phyloP scores from a whole-genome alignment of 2,888 invertebrate genomes.

The Ypsolopha scabrella region DNA sequence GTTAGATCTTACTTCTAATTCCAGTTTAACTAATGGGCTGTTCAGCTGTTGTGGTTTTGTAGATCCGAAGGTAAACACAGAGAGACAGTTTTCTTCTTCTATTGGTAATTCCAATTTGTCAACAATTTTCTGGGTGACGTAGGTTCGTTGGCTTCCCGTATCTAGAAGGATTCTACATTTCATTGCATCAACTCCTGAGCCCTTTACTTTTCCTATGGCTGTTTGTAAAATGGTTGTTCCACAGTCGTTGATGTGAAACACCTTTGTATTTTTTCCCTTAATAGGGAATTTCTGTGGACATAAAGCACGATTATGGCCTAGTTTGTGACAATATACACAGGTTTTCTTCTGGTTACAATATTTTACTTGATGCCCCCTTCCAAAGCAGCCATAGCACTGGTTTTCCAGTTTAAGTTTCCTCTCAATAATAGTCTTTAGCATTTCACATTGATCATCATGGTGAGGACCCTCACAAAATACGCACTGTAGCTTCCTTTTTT shows the following conservation, averaged over 20 bases:
- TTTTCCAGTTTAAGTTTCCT: background rate
- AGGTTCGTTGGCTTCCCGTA: background rate
- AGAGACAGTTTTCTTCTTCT: background rate
- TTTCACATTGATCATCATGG: background rate
- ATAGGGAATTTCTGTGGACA: background rate
- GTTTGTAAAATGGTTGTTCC: background rate
- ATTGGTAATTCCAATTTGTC: background rate
- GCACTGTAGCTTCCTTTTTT: background rate
- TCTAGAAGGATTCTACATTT: background rate
- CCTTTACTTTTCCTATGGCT: background rate
- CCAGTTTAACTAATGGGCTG: background rate
- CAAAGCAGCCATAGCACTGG: background rate
- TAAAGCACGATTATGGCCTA: background rate
- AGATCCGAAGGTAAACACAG: constrained; percentile 1
- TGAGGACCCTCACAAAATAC: background rate
- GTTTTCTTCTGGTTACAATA: background rate
- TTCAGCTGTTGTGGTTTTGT: background rate
- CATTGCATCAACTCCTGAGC: background rate
- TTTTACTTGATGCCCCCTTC: background rate
- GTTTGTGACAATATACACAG: background rate
- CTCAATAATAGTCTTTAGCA: background rate
- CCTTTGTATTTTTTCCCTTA: constrained; percentile 2
- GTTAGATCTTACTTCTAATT: background rate
- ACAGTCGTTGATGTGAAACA: too few relatives aligned
- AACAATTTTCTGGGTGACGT: background rate